These are phyloP conservation scores for Miniopterus natalensis DNA, from an alignment of 2,113 vertebrate genomes.

Conservation along the genomic window DNA sequence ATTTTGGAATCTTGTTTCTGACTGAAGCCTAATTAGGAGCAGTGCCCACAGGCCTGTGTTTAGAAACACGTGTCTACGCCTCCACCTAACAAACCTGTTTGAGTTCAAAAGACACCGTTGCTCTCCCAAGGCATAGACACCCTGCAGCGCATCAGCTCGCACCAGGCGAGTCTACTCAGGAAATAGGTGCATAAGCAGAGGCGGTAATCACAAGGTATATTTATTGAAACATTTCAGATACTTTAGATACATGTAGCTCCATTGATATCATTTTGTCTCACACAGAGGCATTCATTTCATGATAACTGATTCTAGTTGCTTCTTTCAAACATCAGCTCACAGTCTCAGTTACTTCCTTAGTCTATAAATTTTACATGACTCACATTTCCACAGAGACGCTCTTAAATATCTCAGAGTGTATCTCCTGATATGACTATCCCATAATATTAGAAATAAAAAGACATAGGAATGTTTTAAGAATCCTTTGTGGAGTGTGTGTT, in stretches of 20 bases:
- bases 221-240: not conserved
- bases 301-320: not conserved
- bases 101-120: not conserved
- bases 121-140: not conserved
- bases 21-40: not conserved
- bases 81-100: not conserved
- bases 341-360: not conserved
- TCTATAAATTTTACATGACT: conserved; percentile 3
- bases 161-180: not conserved
- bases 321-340: not conserved
- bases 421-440: not conserved
- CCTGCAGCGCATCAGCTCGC: not conserved
- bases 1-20: not conserved
- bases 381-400: not conserved
- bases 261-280: not conserved
- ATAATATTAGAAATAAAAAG: conserved; percentile 8
- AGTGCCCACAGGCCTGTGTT: not conserved
- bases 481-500: not conserved
- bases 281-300: not conserved
- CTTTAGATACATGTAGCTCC: not conserved
- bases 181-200: conserved; percentile 17
- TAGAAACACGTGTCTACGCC: not conserved
- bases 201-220: not conserved
- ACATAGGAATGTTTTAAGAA: not conserved
- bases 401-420: not conserved